Percentiles rank a stretch among this genome's conserved stretches.
Evolutionary conservation across 1,140 invertebrate species (phyloP).

Genomic region (Brachionus angularis): DNA sequence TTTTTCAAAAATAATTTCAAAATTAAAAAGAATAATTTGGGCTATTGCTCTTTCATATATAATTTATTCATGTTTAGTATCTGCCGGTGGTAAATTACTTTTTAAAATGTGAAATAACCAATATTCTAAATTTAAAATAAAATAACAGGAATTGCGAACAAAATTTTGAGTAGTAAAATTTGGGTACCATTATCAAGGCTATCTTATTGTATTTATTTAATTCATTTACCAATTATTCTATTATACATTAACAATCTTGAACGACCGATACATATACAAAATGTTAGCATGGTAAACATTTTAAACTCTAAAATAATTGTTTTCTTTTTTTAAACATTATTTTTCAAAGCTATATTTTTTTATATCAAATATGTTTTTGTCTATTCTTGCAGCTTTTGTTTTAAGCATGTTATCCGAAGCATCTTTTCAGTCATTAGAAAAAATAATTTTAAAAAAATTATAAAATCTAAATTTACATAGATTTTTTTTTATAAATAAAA

Average conservation of each 20-base stretch:
- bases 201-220: slow-evolving; percentile 21
- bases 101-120: no score
- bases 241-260: background rate
- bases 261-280: slow-evolving; percentile 12
- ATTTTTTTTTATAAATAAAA: no score
- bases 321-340: slow-evolving; percentile 20
- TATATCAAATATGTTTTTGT: slow-evolving; percentile 50
- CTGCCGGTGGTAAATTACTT: slow-evolving; percentile 26
- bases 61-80: slow-evolving; percentile 28
- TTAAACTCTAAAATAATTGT: background rate
- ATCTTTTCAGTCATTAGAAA: slow-evolving; percentile 53
- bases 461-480: no score
- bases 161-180: slow-evolving; percentile 14
- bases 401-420: slow-evolving; percentile 54
- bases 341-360: slow-evolving; percentile 47
- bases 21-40: slow-evolving; percentile 35
- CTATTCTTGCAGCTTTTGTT: slow-evolving; percentile 51
- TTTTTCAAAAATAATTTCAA: no score
- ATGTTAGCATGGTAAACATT: background rate
- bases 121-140: no score
- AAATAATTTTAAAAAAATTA: no score
- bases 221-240: slow-evolving; percentile 22
- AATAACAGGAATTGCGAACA: background rate
- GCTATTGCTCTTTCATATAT: slow-evolving; percentile 16
- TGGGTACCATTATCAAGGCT: slow-evolving; percentile 32